Conservation (phyloP, 2,113 vertebrate genomes). For the Dunckerocampus dactyliophorus region DNA sequence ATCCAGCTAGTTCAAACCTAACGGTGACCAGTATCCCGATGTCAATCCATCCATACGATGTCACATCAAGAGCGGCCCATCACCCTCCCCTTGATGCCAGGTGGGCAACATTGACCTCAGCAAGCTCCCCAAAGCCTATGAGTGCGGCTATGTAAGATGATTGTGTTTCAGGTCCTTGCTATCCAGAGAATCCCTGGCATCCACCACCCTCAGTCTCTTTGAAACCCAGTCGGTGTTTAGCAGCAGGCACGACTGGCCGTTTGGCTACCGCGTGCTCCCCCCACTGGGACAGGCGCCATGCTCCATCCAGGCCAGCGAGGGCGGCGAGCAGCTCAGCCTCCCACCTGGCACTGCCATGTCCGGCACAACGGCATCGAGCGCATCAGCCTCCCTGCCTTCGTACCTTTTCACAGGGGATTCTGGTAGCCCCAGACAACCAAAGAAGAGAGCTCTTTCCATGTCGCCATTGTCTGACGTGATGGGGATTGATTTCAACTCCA, state of each 20-base stretch:
- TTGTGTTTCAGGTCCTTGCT: slow-evolving; percentile 79
- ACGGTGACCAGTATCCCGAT: slow-evolving; percentile 77
- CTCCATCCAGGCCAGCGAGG: slow-evolving; percentile 72
- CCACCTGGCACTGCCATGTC: slow-evolving; percentile 72
- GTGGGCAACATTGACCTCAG: slow-evolving; percentile 62
- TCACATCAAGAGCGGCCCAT: slow-evolving; percentile 65
- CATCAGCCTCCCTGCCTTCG: slow-evolving; percentile 77
- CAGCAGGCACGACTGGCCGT: slow-evolving; percentile 82
- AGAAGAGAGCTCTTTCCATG: slow-evolving; percentile 83
- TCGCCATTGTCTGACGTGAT: slow-evolving; percentile 87
- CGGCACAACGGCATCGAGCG: slow-evolving; percentile 56
- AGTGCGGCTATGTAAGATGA: slow-evolving; percentile 13
- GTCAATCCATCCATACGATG: slow-evolving; percentile 72
- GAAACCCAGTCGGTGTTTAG: slow-evolving; percentile 82
- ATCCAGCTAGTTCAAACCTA: slow-evolving; percentile 73
- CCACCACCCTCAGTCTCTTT: slow-evolving; percentile 80
- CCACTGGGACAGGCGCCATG: slow-evolving; percentile 66
- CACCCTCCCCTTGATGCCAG: slow-evolving; percentile 80
- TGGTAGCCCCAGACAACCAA: slow-evolving; percentile 76
- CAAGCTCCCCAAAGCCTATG: slow-evolving; percentile 4
- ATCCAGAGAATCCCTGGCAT: slow-evolving; percentile 81
- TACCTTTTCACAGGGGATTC: slow-evolving; percentile 79
- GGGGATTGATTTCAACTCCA: slow-evolving; percentile 89
- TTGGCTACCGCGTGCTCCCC: slow-evolving; percentile 77
- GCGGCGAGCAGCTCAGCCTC: slow-evolving; percentile 70